Conservation (phyloP, 30 jellyfish, hydroid and myxozoan genomes). For the Rhopilema esculentum region DNA sequence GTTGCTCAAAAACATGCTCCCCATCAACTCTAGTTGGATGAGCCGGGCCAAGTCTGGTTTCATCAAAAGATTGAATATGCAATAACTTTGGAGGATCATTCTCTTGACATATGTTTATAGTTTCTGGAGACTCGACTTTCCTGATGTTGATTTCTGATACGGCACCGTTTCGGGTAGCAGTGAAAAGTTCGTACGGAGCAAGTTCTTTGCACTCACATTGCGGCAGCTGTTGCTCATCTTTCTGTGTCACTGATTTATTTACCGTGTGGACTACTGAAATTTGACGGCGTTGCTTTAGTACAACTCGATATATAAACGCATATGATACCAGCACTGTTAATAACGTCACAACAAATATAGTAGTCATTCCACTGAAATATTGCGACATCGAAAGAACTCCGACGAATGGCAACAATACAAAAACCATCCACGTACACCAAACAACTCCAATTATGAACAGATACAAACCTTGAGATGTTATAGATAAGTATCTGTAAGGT, state of each 20-base stretch:
- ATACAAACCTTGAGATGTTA: slow-evolving; percentile 10
- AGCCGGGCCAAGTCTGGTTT: background rate
- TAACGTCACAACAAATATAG: slow-evolving; percentile 8
- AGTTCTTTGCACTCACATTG: background rate
- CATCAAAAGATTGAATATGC: background rate
- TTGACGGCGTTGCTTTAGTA: slow-evolving; percentile 46
- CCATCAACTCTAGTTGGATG: background rate
- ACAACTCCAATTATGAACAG: background rate
- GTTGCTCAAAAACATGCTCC: background rate
- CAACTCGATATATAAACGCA: slow-evolving; percentile 51
- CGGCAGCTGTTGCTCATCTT: background rate
- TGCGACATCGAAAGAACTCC: slow-evolving; percentile 39
- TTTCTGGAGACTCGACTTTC: background rate
- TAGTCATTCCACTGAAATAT: slow-evolving; percentile 45
- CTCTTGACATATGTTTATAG: background rate
- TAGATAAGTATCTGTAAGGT: slow-evolving; percentile 46
- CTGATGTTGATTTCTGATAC: background rate
- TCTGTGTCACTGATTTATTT: background rate
- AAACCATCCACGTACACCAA: slow-evolving; percentile 53
- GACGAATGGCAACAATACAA: slow-evolving; percentile 50
- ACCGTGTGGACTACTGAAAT: slow-evolving; percentile 3
- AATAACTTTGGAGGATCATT: background rate
- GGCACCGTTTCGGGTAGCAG: background rate
- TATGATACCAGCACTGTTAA: slow-evolving; percentile 37
- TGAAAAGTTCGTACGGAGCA: background rate